These are phyloP conservation scores for Physeter macrocephalus DNA, from an alignment of 2,113 vertebrate genomes.

Conservation along the genomic window DNA sequence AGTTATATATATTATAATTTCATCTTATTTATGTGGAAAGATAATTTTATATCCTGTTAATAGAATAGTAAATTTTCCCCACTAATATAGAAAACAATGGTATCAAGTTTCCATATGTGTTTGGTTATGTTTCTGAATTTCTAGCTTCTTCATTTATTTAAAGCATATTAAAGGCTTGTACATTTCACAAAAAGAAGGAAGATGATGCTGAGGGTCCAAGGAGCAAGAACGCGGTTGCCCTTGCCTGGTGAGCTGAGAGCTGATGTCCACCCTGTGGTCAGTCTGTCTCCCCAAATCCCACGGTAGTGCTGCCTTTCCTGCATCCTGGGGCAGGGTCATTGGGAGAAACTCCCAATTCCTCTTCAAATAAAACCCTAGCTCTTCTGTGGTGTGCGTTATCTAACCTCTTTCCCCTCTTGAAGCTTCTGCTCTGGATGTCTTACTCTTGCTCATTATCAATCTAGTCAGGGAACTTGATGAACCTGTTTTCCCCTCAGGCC, in stretches of 20 bases:
- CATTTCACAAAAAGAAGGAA: not conserved
- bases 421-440: not conserved
- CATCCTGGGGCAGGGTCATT: too few species aligned
- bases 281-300: too few species aligned
- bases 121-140: not conserved
- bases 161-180: not conserved
- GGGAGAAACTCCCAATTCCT: not conserved
- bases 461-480: not conserved
- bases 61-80: not conserved
- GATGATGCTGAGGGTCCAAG: too few species aligned
- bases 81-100: not conserved
- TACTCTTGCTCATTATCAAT: not conserved
- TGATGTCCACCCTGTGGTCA: too few species aligned
- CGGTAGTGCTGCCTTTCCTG: too few species aligned
- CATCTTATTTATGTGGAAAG: not conserved
- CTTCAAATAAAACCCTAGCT: not conserved
- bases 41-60: not conserved
- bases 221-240: rapidly evolving
- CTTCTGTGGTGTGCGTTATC: not conserved
- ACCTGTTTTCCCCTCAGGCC: not conserved
- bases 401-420: not conserved
- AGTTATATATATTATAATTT: not conserved
- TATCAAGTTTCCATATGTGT: not conserved
- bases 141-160: not conserved
- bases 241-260: too few species aligned